phyloP scores from a whole-genome alignment of 2,797 vertebrate genomes.

The Botia almorhae region DNA sequence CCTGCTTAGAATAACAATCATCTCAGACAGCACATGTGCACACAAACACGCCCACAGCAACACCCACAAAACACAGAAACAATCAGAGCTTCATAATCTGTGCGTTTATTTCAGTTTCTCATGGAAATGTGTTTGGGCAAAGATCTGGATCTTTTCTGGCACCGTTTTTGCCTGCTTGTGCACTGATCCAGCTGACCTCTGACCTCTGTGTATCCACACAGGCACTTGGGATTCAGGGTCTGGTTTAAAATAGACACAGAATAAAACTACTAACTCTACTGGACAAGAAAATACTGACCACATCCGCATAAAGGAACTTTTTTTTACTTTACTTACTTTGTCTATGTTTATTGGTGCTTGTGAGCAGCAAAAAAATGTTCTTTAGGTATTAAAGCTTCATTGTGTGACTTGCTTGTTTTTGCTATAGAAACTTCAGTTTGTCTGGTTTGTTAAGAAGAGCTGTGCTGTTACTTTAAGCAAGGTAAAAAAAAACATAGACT shows the following conservation, averaged over 20 bases:
- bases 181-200: constrained; percentile 55
- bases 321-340: too few species aligned
- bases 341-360: too few species aligned
- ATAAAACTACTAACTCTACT: constrained; percentile 49
- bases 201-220: constrained; percentile 56
- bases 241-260: constrained; percentile 63
- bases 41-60: constrained; percentile 23
- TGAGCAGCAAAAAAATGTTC: too few species aligned
- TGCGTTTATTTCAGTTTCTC: constrained; percentile 33
- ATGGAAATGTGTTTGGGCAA: not conserved
- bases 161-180: constrained; percentile 18
- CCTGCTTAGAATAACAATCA: constrained; percentile 82
- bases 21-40: constrained; percentile 62
- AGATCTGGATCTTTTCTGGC: constrained; percentile 1
- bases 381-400: too few species aligned
- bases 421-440: too few species aligned
- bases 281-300: constrained; percentile 62
- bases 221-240: constrained; percentile 62
- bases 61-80: not conserved
- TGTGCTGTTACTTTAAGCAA: too few species aligned
- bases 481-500: too few species aligned
- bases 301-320: constrained; percentile 51
- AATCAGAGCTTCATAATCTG: constrained; percentile 22
- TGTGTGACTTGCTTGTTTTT: too few species aligned
- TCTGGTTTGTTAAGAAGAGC: too few species aligned